A percentile compares a stretch with the other conserved stretches of the same genome.
Evolutionary conservation across 2,888 invertebrate species (phyloP).

Genomic region (Nemurella pictetii): DNA sequence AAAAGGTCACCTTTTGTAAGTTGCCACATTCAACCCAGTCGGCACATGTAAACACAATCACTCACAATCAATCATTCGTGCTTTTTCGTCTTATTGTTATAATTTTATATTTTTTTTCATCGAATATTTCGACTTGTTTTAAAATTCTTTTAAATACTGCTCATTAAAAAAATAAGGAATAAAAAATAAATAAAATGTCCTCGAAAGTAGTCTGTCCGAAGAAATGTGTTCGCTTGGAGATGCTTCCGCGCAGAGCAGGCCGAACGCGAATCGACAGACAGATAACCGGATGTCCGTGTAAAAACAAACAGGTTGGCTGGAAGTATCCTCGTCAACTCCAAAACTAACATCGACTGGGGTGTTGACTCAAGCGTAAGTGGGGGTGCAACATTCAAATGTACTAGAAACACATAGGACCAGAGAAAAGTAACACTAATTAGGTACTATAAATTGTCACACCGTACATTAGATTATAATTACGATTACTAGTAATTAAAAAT

Average conservation of each 20-base stretch:
- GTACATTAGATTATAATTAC: background rate
- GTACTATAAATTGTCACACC: background rate
- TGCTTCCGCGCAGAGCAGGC: background rate
- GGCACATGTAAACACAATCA: background rate
- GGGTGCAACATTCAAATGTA: background rate
- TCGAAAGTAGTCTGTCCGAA: background rate
- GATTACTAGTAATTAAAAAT: background rate
- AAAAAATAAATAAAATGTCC: background rate
- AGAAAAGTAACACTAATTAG: background rate
- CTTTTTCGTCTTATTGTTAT: background rate
- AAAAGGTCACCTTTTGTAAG: background rate
- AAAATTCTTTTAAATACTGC: background rate
- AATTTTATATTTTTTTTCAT: background rate
- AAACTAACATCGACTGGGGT: background rate
- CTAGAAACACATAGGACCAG: background rate
- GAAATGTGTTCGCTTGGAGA: background rate
- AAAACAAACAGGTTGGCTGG: background rate
- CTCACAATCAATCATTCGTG: background rate
- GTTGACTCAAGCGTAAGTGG: background rate
- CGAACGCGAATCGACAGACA: background rate
- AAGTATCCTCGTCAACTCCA: constrained; percentile 4
- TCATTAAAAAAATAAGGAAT: background rate
- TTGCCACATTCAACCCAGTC: background rate
- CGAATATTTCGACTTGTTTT: background rate
- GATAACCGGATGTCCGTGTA: background rate